Evolutionary conservation across 2,113 vertebrate genomes (phyloP).

Genomic region (Gnathonemus echidnorhynchus): DNA sequence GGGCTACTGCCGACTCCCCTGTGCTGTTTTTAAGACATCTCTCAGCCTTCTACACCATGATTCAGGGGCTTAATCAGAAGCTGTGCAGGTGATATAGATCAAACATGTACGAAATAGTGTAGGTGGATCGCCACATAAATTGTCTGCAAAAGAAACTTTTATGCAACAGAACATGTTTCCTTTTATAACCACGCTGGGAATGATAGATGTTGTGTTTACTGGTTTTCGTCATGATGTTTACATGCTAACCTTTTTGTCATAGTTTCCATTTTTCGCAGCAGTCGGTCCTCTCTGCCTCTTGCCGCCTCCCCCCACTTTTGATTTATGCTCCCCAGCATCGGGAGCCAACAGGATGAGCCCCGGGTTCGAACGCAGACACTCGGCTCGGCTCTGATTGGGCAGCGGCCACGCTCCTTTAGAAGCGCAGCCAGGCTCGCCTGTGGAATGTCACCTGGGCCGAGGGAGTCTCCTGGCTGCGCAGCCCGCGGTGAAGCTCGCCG

Average conservation of each 20-base stretch:
- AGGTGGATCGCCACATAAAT: background rate
- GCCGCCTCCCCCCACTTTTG: background rate
- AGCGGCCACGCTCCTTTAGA: background rate
- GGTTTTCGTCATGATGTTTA: conserved; percentile 1
- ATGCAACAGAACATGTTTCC: conserved; percentile 7
- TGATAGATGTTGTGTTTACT: conserved; percentile 11
- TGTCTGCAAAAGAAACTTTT: background rate
- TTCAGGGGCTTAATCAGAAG: background rate
- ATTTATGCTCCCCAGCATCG: background rate
- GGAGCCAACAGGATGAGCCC: background rate
- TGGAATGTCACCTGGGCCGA: background rate
- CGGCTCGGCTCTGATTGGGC: background rate
- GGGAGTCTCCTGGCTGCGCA: background rate
- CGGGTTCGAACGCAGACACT: background rate
- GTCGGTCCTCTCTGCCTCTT: background rate
- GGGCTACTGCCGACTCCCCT: background rate
- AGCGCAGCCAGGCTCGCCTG: background rate
- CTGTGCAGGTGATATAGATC: background rate
- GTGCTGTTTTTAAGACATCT: background rate
- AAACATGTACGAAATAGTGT: background rate
- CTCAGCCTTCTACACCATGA: background rate
- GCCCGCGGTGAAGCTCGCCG: background rate
- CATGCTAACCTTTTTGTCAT: conserved; percentile 1
- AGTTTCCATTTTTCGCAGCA: background rate
- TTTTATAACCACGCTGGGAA: background rate